Evolutionary conservation across 2,113 vertebrate genomes (phyloP), one percentile per base, ranked within the genome.

Genomic region (Ochotona princeps): DNA sequence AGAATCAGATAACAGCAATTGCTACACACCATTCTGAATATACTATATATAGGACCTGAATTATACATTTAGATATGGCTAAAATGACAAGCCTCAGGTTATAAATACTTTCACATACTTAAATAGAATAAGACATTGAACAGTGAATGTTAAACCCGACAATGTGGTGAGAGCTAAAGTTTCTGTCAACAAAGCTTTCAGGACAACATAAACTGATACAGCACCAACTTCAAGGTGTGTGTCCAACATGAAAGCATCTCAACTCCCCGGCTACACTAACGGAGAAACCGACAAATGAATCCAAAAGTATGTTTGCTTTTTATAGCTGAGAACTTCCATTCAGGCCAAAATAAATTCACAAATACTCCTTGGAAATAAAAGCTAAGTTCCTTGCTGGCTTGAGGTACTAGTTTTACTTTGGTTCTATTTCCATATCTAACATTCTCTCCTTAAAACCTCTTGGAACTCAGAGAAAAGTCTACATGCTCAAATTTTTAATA

Each of bases 381-480:
- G 17, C 28, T 67, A 81, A 49, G 63, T 20, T 92, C 69, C 78
- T 0, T 76, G 78, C 18, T 38, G 47, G 11, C 80, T 67, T 61
- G 28, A 72, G 74, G 67, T 73, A 72, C 79, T 81, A 80, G 69
- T 13, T 73, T 93, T 88, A 92, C 66, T 76, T 84, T 30, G 89
- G 60, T 89, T 87, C 28, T 92, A 74, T 85, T 85, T 93, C 38
- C 3, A 76, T 14, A 82, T 85, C 32, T 91, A 95, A 79, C 84
- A 94, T 32, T 87, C 65, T 89, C 51, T 87, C 49, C 93, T 92
- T 70, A 87, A 38, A 75, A 5, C 32, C 61, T 57, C 51, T 92
- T 85, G 73, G 1, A 32, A 87, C 26, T 63, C 61, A 17, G 65
- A 90, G 66, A 93, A 93, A 95, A 95, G 84, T 65, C 61, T 18